Percentiles rank a stretch among this genome's conserved stretches.
These are phyloP conservation scores for Heterotilapia buettikoferi DNA, from an alignment of 2,113 vertebrate genomes.

Conservation along the genomic window DNA sequence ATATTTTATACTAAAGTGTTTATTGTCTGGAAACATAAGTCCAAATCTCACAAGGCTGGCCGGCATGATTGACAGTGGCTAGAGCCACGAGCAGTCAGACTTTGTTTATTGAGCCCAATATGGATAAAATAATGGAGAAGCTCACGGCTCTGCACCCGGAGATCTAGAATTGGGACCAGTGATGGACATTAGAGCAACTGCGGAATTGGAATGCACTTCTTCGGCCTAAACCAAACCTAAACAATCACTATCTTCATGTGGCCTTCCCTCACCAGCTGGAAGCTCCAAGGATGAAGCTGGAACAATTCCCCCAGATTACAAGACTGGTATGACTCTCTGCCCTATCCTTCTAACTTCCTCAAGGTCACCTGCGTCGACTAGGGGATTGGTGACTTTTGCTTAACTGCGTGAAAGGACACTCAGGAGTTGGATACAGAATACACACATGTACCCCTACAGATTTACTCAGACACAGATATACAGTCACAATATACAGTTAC, in stretches of 20 bases:
- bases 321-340: not conserved
- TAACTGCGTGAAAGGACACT: not conserved
- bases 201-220: not conserved
- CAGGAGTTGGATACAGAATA: rapidly evolving
- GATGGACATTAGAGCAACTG: not conserved
- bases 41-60: not conserved
- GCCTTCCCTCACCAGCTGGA: not conserved
- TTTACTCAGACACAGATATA: no score
- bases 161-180: rapidly evolving
- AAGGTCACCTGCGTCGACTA: not conserved
- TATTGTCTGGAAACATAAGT: not conserved
- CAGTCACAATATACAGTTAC: no score
- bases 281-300: not conserved
- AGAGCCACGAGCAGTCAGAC: not conserved
- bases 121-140: not conserved
- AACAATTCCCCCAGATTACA: not conserved
- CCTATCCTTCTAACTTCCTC: not conserved
- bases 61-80: not conserved
- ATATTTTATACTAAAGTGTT: not conserved
- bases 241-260: not conserved
- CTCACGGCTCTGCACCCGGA: rapidly evolving
- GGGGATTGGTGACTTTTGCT: not conserved
- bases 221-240: not conserved
- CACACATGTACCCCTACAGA: no score
- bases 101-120: not conserved